These are phyloP conservation scores for Myotis findleyi DNA, from an alignment of 2,797 vertebrate genomes.

Conservation along the genomic window DNA sequence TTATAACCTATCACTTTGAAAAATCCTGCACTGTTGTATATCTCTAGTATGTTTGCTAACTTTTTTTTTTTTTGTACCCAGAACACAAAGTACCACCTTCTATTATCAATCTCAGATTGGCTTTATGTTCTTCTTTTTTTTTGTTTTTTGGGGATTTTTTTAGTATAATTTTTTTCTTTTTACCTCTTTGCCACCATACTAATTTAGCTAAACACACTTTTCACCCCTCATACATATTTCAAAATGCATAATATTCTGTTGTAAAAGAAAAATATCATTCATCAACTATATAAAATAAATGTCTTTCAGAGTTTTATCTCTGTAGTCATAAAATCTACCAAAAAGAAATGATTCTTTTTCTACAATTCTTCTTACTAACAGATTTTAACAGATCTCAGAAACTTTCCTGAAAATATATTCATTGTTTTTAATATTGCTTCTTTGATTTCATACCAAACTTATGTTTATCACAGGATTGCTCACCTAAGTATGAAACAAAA, in stretches of 20 bases:
- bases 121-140: neutral
- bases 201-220: neutral
- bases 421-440: conserved; percentile 78
- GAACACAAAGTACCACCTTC: neutral
- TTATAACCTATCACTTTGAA: neutral
- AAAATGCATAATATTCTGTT: conserved; percentile 16
- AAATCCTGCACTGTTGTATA: neutral
- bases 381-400: conserved; percentile 72
- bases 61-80: neutral
- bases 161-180: neutral
- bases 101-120: neutral
- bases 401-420: conserved; percentile 80
- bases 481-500: conserved; percentile 88
- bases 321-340: conserved; percentile 46
- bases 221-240: conserved; percentile 2
- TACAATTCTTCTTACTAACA: conserved; percentile 54
- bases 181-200: neutral
- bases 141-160: neutral
- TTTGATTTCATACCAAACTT: conserved; percentile 85
- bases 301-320: conserved; percentile 22
- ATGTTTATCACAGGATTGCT: conserved; percentile 87
- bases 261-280: neutral
- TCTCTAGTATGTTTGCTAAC: neutral
- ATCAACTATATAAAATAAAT: neutral
- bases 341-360: conserved; percentile 40